Conservation (phyloP, 2,888 invertebrate genomes). For the Trachelus iudaicus region DNA sequence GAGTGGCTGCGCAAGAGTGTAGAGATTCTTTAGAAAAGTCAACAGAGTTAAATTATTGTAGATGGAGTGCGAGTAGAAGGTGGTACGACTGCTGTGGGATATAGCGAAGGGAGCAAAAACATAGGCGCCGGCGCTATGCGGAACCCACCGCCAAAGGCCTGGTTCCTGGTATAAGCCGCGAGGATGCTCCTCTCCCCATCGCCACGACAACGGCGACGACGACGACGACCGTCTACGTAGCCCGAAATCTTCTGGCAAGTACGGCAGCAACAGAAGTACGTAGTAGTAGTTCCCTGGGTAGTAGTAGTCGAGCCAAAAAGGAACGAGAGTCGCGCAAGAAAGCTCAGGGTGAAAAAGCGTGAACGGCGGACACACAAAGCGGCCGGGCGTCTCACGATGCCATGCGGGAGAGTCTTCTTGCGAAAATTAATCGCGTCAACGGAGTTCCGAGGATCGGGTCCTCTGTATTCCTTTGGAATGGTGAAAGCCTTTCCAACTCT, state of each 20-base stretch:
- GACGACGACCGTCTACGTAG: slow-evolving; percentile 25
- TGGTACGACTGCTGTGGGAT: not conserved
- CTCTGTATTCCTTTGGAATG: not conserved
- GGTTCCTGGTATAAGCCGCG: slow-evolving; percentile 19
- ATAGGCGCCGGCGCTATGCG: slow-evolving; percentile 61
- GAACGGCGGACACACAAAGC: slow-evolving; percentile 31
- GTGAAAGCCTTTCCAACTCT: not conserved
- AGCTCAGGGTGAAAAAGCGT: slow-evolving; percentile 27
- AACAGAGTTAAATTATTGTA: not conserved
- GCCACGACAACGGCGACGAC: not conserved
- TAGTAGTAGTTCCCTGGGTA: not conserved
- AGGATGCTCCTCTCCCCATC: not conserved
- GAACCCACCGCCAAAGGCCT: slow-evolving; percentile 22
- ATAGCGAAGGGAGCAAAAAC: slow-evolving; percentile 40
- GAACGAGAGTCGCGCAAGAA: slow-evolving; percentile 8
- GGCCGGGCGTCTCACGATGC: slow-evolving; percentile 18
- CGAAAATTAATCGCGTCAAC: slow-evolving; percentile 41
- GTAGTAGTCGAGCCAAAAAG: slow-evolving; percentile 17
- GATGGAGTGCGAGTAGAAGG: not conserved
- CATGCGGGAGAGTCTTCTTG: slow-evolving; percentile 35
- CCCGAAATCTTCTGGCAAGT: slow-evolving; percentile 37
- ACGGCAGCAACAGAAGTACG: slow-evolving; percentile 18
- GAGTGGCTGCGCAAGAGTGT: not conserved
- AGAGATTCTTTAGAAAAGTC: not conserved
- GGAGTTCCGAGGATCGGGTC: slow-evolving; percentile 33